Evolutionary conservation across 2,797 vertebrate species (phyloP), one percentile per base, ranked within the genome.

Genomic region (Xyrichtys novacula): DNA sequence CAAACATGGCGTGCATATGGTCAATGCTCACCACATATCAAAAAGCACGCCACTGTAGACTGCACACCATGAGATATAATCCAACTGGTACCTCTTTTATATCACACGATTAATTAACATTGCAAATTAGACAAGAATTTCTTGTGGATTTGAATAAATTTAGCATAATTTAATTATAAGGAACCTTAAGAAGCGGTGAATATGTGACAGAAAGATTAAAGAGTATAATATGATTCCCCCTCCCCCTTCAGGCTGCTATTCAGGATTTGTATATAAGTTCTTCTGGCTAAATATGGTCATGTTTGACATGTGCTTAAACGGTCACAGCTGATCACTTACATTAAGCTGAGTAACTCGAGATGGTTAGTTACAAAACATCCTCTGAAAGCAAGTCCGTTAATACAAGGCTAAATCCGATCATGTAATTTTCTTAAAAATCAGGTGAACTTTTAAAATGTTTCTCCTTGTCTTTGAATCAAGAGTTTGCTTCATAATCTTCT

Each of bases 131-230:
- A 64, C 17, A 23, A 47, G 14, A 46, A 39, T 29, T 4, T 25
- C 44, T 39, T 43, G 38, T 42, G 49, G 49, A 48, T 57, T 29
- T 55, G 2, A 71, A 34, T 16, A 65, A 36, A 22, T 65, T 55
- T 1, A n/a, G 3, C 16, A 29, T 47, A 31, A 65, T 63, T 15
- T 68, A 71, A 67, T 31, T n/a, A 65, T 20, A 7, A n/a, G 55
- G 65, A 58, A n/a, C 26, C 32, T 58, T 58, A 32, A 58, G 54
- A 66, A 29, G 22, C 48, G 11, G 26, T 19, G 50, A 67, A 43
- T 53, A 22, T 69, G 62, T 73, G 43, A 68, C 48, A 61, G 49
- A 76, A 62, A 85, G 65, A 88, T 86, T 71, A 79, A 62, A 44
- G 15, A 63, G 60, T 25, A 65, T 62, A 71, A 71, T 48, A 64